Evolutionary conservation across 1,140 invertebrate species (phyloP), one percentile per base, ranked within the genome.

Genomic region (Ceratosolen solmsi): DNA sequence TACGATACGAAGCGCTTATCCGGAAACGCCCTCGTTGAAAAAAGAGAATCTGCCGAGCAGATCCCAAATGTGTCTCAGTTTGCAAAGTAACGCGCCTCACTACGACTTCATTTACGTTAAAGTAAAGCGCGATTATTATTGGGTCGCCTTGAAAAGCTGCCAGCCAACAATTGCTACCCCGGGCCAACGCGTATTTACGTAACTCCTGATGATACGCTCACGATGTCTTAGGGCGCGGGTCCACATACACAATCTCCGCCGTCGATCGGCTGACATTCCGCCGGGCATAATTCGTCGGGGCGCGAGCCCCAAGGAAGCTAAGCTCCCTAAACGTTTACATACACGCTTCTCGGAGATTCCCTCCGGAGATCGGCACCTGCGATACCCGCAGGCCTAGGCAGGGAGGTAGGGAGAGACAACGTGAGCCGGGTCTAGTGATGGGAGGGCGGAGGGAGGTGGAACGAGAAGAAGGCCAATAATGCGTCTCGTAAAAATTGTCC

Each of bases 251-350:
- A 71, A 82, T 82, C 80, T 82, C 33, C 15, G 20, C 30, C 22
- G 38, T 63, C 74, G 80, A 82, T 82, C 80, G 60, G 72, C 63
- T 41, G 51, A 25, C 60, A 54, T 68, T 68, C 30, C 77, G 56
- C 27, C 41, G 27, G 27, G 56, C 70, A 74, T 74, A 74, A 68
- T 74, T 80, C 79, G 79, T 51, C 54, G 58, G 30, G n/a, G n/a
- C 49, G 51, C 25, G 63, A 70, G 70, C 56, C 79, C 38, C 79
- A 36, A 22, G 51, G 25, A 63, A 72, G 78, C 78, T 49, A 30
- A 54, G 71, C 70, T 73, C 79, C 56, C 79, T 81, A 81, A 81
- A 81, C 79, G 79, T 46, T 75, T 75, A 25, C 46, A 17, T 80
- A 65, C 70, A 54, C 76, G n/a, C 60, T 54, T 54, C 63, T 51